Conservation (phyloP, 2,797 vertebrate genomes). For the Cyprinella venusta region DNA sequence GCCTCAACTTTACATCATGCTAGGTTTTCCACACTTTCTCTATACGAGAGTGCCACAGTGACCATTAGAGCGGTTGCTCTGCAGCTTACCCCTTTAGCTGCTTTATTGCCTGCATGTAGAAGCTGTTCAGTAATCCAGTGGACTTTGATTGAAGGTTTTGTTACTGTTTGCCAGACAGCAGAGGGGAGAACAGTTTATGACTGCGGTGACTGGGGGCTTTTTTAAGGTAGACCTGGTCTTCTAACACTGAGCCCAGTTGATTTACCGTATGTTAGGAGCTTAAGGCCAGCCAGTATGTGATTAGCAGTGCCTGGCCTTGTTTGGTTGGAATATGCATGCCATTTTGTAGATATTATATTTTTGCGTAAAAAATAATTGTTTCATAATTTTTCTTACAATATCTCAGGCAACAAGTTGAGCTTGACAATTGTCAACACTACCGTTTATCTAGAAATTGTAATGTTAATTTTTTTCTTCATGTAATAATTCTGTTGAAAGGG, state of each 20-base stretch:
- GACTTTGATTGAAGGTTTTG: conserved; percentile 21
- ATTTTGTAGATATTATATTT: background rate
- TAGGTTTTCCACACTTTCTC: background rate
- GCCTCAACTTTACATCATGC: background rate
- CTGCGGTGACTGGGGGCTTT: background rate
- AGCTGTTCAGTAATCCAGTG: conserved; percentile 6
- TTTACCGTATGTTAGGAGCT: background rate
- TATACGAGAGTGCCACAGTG: background rate
- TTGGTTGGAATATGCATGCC: background rate
- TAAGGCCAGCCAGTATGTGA: background rate
- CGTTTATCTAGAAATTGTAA: background rate
- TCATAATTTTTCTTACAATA: background rate
- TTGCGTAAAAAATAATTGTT: background rate
- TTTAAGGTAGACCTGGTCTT: conserved; percentile 5
- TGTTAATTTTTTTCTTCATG: background rate
- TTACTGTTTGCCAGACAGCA: conserved; percentile 29
- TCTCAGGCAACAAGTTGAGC: background rate
- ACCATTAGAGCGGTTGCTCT: conserved; percentile 14
- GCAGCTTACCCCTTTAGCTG: background rate
- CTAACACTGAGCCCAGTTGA: background rate
- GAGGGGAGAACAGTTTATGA: conserved; percentile 15
- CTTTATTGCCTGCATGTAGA: conserved; percentile 2
- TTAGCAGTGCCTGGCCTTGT: background rate
- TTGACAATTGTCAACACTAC: background rate
- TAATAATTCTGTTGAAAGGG: background rate